Percentiles rank a stretch among this genome's conserved stretches.
These are phyloP conservation scores for Amphibalanus amphitrite DNA, from an alignment of 1,140 invertebrate species.

Conservation along the genomic window DNA sequence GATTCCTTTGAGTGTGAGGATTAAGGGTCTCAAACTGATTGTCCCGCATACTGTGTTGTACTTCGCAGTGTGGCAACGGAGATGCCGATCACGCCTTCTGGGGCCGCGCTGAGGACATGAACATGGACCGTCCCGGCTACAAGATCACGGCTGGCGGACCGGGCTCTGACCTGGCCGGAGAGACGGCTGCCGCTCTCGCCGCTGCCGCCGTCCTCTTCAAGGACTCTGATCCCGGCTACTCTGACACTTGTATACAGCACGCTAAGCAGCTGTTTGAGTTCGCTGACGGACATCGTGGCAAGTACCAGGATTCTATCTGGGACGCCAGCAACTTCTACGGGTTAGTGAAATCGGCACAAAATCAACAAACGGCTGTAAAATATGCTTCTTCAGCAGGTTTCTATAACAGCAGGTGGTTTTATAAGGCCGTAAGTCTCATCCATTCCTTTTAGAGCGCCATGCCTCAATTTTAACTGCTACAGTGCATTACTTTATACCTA, in stretches of 20 bases:
- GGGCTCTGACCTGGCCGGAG: constrained; percentile 27
- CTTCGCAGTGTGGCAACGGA: constrained; percentile 16
- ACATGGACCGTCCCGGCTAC: constrained; percentile 24
- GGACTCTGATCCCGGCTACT: constrained; percentile 22
- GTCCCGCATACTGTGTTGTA: too few relatives aligned
- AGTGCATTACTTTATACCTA: too few relatives aligned
- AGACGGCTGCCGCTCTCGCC: constrained; percentile 28
- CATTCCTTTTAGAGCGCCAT: too few relatives aligned
- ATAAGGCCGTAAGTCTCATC: too few relatives aligned
- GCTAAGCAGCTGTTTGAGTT: constrained; percentile 28
- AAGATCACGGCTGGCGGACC: constrained; percentile 19
- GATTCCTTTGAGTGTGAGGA: not conserved
- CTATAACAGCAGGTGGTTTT: too few relatives aligned
- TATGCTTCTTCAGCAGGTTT: too few relatives aligned
- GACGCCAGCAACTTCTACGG: constrained; percentile 24
- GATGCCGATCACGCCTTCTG: constrained; percentile 20
- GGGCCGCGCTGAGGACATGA: constrained; percentile 27
- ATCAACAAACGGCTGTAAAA: too few relatives aligned
- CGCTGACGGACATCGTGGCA: constrained; percentile 25
- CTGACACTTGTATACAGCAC: constrained; percentile 20
- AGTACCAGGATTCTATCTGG: constrained; percentile 25
- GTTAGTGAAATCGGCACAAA: too few relatives aligned
- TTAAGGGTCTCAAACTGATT: constrained; percentile 10
- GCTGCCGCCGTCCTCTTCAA: constrained; percentile 26
- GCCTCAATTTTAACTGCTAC: too few relatives aligned